phyloP scores from a whole-genome alignment of 2,797 vertebrate species.

The Jordanella pulchra region DNA sequence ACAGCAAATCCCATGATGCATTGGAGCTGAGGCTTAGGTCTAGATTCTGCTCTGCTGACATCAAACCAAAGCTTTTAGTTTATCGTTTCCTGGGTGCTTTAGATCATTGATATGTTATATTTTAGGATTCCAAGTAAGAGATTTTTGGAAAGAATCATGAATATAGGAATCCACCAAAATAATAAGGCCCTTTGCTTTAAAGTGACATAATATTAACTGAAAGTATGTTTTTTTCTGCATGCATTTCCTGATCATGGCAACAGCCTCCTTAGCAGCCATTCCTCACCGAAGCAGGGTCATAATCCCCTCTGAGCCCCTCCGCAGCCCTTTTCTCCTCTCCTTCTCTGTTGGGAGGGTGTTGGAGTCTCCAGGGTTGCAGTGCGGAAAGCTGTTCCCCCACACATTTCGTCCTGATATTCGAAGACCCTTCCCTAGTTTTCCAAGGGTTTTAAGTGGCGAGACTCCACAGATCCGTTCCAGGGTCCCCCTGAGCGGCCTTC shows the following conservation, averaged over 20 bases:
- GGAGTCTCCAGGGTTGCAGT: conserved; percentile 69
- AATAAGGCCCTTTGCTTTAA: neutral
- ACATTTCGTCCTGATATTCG: conserved; percentile 79
- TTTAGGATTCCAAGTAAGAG: neutral
- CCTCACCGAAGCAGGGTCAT: conserved; percentile 81
- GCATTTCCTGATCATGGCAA: neutral
- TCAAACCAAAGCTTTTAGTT: neutral
- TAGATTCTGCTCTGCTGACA: neutral
- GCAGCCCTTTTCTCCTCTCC: conserved; percentile 78
- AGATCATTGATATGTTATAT: neutral
- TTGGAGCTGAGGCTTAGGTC: conserved; percentile 38
- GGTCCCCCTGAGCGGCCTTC: conserved; percentile 78
- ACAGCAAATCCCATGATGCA: conserved; percentile 50
- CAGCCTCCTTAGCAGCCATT: conserved; percentile 13
- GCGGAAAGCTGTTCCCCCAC: conserved; percentile 70
- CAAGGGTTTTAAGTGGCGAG: conserved; percentile 82
- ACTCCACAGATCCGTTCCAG: conserved; percentile 81
- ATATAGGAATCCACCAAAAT: neutral
- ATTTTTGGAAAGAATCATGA: neutral
- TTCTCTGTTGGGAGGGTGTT: conserved; percentile 67
- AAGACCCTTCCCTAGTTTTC: conserved; percentile 82
- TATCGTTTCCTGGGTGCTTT: neutral
- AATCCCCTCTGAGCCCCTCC: conserved; percentile 88
- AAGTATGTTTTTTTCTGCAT: neutral
- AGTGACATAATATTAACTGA: neutral